phyloP scores from a whole-genome alignment of 2,888 invertebrate species.

The Scaptodrosophila latifasciaeformis region DNA sequence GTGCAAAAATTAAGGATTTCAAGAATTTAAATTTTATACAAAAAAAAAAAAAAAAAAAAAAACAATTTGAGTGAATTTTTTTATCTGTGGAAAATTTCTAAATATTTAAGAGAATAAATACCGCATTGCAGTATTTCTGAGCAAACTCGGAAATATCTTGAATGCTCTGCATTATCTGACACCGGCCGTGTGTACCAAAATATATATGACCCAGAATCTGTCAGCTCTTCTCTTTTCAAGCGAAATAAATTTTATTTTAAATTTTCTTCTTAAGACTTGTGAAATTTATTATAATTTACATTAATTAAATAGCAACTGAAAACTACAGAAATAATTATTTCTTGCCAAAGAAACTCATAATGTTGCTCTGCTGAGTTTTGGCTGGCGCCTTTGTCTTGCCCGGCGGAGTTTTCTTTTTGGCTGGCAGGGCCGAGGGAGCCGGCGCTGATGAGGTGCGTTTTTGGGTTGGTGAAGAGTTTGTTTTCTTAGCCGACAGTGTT shows the following conservation, averaged over 20 bases:
- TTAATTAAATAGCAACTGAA: no score
- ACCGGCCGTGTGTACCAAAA: neutral
- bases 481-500: slow-evolving; percentile 32
- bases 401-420: slow-evolving; percentile 54
- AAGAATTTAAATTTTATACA: neutral
- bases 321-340: slow-evolving; percentile 43
- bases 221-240: slow-evolving; percentile 28
- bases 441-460: slow-evolving; percentile 25
- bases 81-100: no score
- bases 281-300: no score
- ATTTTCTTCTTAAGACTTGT: no score
- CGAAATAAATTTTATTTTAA: neutral
- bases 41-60: no score
- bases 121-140: no score
- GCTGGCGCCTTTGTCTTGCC: slow-evolving; percentile 24
- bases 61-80: no score
- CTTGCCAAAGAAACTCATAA: slow-evolving; percentile 71
- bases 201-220: slow-evolving; percentile 41
- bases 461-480: slow-evolving; percentile 31
- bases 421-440: slow-evolving; percentile 20
- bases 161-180: no score
- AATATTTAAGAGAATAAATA: no score
- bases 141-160: no score
- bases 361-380: slow-evolving; percentile 70
- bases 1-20: neutral